A percentile compares a stretch with the other conserved stretches of the same genome.
These are phyloP conservation scores for Hepsetus odoe DNA, from an alignment of 2,113 vertebrate genomes.

Conservation along the genomic window DNA sequence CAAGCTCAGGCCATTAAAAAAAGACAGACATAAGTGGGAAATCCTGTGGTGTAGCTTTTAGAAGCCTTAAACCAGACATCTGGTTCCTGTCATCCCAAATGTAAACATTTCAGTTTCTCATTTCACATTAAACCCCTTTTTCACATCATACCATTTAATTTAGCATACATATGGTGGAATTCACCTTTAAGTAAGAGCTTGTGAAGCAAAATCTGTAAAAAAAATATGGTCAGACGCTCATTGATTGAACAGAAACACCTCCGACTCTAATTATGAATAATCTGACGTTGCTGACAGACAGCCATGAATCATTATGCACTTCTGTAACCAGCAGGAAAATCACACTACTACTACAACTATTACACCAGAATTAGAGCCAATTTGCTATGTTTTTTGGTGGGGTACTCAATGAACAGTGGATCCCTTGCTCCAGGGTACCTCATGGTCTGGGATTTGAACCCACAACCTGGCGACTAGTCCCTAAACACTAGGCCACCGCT, in stretches of 20 bases:
- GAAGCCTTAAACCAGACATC: no score
- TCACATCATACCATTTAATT: no score
- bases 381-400: no score
- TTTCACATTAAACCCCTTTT: no score
- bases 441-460: no score
- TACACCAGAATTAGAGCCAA: not conserved
- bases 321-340: not conserved
- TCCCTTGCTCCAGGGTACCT: no score
- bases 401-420: no score
- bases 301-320: not conserved
- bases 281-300: not conserved
- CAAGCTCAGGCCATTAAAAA: not conserved
- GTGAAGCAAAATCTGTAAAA: not conserved
- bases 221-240: not conserved
- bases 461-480: no score
- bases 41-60: no score
- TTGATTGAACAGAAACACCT: conserved; percentile 1
- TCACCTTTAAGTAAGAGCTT: not conserved
- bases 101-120: no score
- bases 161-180: not conserved
- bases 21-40: not conserved
- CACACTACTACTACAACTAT: not conserved
- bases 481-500: no score
- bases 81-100: no score
- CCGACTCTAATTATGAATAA: not conserved